Evolutionary conservation across 2,113 vertebrate species (phyloP).

Genomic region (Puntigrus tetrazona): DNA sequence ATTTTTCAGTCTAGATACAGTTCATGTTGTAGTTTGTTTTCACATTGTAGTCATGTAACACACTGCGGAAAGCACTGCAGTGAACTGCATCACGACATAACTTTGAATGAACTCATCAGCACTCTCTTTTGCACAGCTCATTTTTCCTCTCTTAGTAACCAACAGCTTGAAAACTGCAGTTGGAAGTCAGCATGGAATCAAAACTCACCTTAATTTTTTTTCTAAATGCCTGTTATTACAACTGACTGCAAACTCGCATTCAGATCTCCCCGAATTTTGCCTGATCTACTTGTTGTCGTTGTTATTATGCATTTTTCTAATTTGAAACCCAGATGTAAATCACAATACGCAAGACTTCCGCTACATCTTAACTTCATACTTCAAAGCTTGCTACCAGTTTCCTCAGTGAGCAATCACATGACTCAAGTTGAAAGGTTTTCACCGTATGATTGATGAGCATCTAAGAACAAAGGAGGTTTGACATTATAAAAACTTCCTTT

Average conservation of each 20-base stretch:
- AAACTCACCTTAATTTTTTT: not conserved
- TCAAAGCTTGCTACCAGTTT: constrained; percentile 27
- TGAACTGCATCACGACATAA: not conserved
- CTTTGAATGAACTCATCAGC: not conserved
- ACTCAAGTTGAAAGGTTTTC: constrained; percentile 13
- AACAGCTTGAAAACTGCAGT: not conserved
- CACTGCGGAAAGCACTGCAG: not conserved
- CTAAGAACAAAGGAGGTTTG: constrained; percentile 34
- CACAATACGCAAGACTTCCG: not conserved
- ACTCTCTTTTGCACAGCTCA: not conserved
- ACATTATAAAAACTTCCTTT: constrained; percentile 13
- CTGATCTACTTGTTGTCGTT: too few species aligned
- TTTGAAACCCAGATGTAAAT: not conserved
- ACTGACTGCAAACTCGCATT: not conserved
- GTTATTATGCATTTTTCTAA: too few species aligned
- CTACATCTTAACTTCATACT: not conserved
- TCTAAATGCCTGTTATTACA: not conserved
- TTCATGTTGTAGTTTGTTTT: not conserved
- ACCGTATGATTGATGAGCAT: constrained; percentile 36
- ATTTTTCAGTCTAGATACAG: not conserved
- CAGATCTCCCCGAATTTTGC: not conserved
- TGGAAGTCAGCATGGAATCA: not conserved
- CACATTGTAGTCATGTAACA: not conserved
- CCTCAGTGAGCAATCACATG: not conserved
- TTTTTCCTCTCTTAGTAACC: not conserved